Conservation (phyloP, 1,140 invertebrate species). For the Rhagoletis pomonella region DNA sequence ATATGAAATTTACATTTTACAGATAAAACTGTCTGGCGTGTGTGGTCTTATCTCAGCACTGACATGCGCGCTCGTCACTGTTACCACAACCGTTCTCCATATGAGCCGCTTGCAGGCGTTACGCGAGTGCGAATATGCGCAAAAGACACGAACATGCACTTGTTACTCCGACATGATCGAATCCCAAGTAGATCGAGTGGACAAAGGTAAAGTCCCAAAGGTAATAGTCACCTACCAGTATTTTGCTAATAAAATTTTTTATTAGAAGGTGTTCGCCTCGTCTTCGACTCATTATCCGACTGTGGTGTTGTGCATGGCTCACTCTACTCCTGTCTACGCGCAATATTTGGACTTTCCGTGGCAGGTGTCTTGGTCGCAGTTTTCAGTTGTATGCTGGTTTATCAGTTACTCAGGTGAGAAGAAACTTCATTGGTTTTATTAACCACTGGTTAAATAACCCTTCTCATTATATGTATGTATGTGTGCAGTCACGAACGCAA, state of each 20-base stretch:
- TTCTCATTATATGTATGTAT: not conserved
- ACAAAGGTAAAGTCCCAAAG: conserved; percentile 76
- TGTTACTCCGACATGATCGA: conserved; percentile 82
- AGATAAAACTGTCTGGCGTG: conserved; percentile 91
- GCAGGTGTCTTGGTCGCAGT: conserved; percentile 92
- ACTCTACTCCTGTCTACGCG: conserved; percentile 88
- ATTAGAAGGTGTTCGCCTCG: conserved; percentile 77
- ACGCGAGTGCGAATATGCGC: conserved; percentile 89
- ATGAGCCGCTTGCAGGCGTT: conserved; percentile 92
- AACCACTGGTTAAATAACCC: not conserved
- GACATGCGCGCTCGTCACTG: conserved; percentile 90
- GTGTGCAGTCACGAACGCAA: conserved; percentile 87
- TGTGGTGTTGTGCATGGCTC: conserved; percentile 92
- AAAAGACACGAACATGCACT: conserved; percentile 84
- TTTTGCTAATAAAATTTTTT: too few species aligned
- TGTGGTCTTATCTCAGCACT: conserved; percentile 89
- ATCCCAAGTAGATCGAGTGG: conserved; percentile 76
- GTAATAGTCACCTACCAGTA: not conserved
- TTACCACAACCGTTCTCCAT: conserved; percentile 94
- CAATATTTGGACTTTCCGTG: conserved; percentile 91
- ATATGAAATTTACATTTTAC: conserved; percentile 55
- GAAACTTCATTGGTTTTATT: not conserved
- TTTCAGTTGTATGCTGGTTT: conserved; percentile 93
- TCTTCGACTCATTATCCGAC: conserved; percentile 88
- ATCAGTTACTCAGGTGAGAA: conserved; percentile 85